Evolutionary conservation across 2,113 vertebrate genomes (phyloP).

Genomic region (Dasypus novemcinctus): DNA sequence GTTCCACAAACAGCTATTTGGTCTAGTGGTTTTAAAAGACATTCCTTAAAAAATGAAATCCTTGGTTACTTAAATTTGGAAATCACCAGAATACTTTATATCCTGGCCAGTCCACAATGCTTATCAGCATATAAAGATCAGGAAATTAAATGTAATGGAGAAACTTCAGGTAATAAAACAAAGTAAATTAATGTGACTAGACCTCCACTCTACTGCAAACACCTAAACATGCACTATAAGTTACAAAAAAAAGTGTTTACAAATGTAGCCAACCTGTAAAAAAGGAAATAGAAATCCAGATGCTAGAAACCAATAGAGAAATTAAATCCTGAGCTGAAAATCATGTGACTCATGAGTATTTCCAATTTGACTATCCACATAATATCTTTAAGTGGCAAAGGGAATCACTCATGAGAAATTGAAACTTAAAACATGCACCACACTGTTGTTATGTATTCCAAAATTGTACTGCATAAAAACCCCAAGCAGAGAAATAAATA

Average conservation of each 20-base stretch:
- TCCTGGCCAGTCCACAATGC: background rate
- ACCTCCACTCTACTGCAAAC: background rate
- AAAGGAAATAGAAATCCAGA: background rate
- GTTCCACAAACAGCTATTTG: background rate
- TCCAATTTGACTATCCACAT: background rate
- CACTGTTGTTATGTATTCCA: background rate
- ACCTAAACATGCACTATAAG: background rate
- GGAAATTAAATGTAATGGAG: background rate
- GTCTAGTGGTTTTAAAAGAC: slow-evolving; percentile 1
- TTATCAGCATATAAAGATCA: background rate
- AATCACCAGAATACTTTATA: background rate
- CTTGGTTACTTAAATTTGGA: background rate
- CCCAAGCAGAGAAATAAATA: background rate
- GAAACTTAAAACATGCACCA: background rate
- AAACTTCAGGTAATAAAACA: background rate
- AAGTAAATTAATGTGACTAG: background rate
- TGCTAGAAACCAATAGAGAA: background rate
- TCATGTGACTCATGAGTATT: background rate
- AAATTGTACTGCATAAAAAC: slow-evolving; percentile 1
- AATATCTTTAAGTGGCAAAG: background rate
- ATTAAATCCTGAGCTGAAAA: background rate
- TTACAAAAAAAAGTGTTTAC: background rate
- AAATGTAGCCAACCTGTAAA: background rate
- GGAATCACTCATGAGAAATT: slow-evolving; percentile 25
- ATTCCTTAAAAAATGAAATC: background rate